Conservation (phyloP, 2,797 vertebrate species). For the Cichlasoma orientale region DNA sequence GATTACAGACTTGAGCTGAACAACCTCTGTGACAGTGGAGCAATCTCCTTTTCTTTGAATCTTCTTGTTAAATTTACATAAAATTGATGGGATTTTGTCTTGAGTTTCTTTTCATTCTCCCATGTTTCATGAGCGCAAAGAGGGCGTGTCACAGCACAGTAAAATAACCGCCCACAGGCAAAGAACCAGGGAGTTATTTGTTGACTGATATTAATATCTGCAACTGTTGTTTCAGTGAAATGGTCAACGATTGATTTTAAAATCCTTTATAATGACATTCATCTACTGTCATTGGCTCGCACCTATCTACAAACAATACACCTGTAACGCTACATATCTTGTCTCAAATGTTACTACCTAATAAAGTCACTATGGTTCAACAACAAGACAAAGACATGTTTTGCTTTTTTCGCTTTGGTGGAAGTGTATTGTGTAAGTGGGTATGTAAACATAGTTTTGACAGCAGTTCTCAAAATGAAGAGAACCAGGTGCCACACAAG, state of each 20-base stretch:
- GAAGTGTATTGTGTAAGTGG: constrained; percentile 90
- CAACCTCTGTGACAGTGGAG: constrained; percentile 44
- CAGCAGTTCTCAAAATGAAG: constrained; percentile 86
- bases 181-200: constrained; percentile 6
- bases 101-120: constrained; percentile 30
- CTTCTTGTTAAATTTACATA: constrained; percentile 64
- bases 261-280: constrained; percentile 59
- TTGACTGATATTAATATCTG: constrained; percentile 32
- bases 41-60: constrained; percentile 45
- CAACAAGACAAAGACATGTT: constrained; percentile 90
- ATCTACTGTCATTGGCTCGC: constrained; percentile 46
- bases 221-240: constrained; percentile 28
- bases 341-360: constrained; percentile 82
- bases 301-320: constrained; percentile 53
- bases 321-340: constrained; percentile 64
- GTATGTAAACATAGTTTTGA: constrained; percentile 96
- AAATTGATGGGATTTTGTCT: constrained; percentile 57
- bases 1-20: constrained; percentile 69
- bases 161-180: neutral
- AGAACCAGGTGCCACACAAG: constrained; percentile 88
- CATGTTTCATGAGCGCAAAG: constrained; percentile 32
- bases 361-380: constrained; percentile 81
- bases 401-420: constrained; percentile 89
- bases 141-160: constrained; percentile 32
- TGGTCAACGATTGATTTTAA: constrained; percentile 38